Evolutionary conservation across 2,797 vertebrate genomes (phyloP).

Genomic region (Cheirogaleus major): DNA sequence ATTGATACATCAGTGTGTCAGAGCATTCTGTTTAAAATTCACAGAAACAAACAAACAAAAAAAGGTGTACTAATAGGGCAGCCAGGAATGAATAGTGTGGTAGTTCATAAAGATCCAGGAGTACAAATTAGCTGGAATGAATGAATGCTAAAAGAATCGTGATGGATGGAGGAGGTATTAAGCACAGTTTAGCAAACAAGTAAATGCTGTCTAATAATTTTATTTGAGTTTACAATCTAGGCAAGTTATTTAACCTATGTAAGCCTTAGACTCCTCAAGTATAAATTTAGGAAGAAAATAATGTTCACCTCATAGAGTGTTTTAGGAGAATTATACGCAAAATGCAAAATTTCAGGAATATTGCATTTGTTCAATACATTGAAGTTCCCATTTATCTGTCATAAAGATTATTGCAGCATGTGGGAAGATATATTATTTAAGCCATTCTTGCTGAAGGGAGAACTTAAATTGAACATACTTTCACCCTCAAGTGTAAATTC

Average conservation of each 20-base stretch:
- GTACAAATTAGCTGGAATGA: not conserved
- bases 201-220: not conserved
- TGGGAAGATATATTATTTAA: conserved; percentile 62
- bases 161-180: not conserved
- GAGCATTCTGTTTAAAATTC: not conserved
- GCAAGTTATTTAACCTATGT: conserved; percentile 39
- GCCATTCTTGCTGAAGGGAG: conserved; percentile 50
- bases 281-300: conserved; percentile 54
- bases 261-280: conserved; percentile 19
- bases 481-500: conserved; percentile 60
- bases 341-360: conserved; percentile 32
- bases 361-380: conserved; percentile 14
- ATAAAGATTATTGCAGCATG: conserved; percentile 57
- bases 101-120: not conserved
- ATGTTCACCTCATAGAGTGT: not conserved
- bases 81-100: not conserved
- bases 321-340: conserved; percentile 26
- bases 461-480: conserved; percentile 61
- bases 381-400: conserved; percentile 58
- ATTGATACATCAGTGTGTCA: not conserved
- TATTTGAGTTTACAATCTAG: not conserved
- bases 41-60: not conserved
- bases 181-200: not conserved
- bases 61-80: not conserved
- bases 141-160: not conserved